A percentile compares a stretch with the other conserved stretches of the same genome.
Evolutionary conservation across 2,888 invertebrate genomes (phyloP).

Genomic region (Liodrosophila aerea): DNA sequence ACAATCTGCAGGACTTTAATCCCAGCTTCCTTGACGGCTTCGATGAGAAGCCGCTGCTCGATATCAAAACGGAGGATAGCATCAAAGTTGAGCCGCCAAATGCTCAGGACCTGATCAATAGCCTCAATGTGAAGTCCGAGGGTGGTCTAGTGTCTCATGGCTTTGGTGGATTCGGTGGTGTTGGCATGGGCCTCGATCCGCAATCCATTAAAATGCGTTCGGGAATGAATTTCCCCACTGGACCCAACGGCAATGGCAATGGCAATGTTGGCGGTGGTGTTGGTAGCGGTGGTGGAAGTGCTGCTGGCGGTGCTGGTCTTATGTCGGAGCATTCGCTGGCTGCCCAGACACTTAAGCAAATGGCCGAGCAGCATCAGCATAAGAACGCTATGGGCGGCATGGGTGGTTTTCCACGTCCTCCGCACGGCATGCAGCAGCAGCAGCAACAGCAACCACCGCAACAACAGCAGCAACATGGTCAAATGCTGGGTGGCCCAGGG

Average conservation of each 20-base stretch:
- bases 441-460: constrained; percentile 80
- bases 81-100: constrained; percentile 82
- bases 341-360: constrained; percentile 96
- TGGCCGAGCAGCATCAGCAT: constrained; percentile 98
- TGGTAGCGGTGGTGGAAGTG: constrained; percentile 76
- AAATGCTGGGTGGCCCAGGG: constrained; percentile 80
- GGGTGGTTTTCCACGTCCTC: constrained; percentile 83
- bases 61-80: constrained; percentile 82
- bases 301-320: constrained; percentile 79
- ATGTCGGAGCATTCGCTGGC: constrained; percentile 92
- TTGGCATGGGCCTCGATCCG: constrained; percentile 56
- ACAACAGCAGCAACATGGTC: constrained; percentile 81
- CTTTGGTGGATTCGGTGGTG: constrained; percentile 75
- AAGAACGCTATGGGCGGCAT: constrained; percentile 88
- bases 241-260: constrained; percentile 58
- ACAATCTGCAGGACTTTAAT: constrained; percentile 91
- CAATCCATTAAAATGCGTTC: constrained; percentile 69
- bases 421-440: constrained; percentile 79
- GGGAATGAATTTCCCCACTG: constrained; percentile 21
- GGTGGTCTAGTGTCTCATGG: constrained; percentile 81
- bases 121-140: constrained; percentile 82
- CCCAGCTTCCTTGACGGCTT: constrained; percentile 92
- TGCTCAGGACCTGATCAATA: constrained; percentile 81
- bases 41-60: constrained; percentile 84
- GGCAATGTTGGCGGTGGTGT: constrained; percentile 65